A percentile compares a stretch with the other conserved stretches of the same genome.
Evolutionary conservation across 2,888 invertebrate species (phyloP).

Genomic region (Helicoverpa assulta): DNA sequence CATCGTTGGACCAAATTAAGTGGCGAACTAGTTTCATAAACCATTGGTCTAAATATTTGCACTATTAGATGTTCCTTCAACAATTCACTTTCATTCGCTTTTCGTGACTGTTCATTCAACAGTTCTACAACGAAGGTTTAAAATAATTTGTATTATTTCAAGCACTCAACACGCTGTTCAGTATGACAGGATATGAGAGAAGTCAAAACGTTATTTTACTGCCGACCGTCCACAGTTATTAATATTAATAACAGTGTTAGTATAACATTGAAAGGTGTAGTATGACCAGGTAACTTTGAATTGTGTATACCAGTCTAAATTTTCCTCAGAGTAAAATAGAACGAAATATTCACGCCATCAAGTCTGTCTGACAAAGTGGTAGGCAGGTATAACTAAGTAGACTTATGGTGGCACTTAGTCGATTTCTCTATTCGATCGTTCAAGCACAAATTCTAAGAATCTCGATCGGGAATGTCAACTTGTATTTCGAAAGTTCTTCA

Average conservation of each 20-base stretch:
- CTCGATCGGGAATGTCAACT: conserved; percentile 49
- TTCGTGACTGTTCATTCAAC: conserved; percentile 10
- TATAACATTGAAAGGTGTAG: conserved; percentile 51
- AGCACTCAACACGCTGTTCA: conserved; percentile 39
- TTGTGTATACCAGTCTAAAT: conserved; percentile 43
- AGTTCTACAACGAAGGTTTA: conserved; percentile 28
- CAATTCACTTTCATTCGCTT: conserved; percentile 46
- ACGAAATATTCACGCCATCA: conserved; percentile 30
- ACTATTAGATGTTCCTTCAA: conserved; percentile 35
- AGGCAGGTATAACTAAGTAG: conserved; percentile 43
- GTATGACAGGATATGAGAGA: conserved; percentile 66
- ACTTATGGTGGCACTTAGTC: conserved; percentile 39
- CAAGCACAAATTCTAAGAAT: conserved; percentile 51
- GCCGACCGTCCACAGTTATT: conserved; percentile 53
- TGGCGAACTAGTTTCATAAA: conserved; percentile 51
- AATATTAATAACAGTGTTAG: conserved; percentile 67
- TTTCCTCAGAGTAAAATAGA: conserved; percentile 30
- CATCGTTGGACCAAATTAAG: conserved; percentile 47
- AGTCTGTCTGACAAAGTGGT: conserved; percentile 25
- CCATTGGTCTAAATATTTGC: conserved; percentile 52
- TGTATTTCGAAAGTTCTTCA: conserved; percentile 46
- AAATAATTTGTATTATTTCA: conserved; percentile 35
- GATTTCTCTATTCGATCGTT: conserved; percentile 55
- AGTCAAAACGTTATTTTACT: conserved; percentile 60
- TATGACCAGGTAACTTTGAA: conserved; percentile 56